A percentile compares a stretch with the other conserved stretches of the same genome.
phyloP scores from a whole-genome alignment of 2,113 vertebrate species.

The Eudyptes chrysolophus region DNA sequence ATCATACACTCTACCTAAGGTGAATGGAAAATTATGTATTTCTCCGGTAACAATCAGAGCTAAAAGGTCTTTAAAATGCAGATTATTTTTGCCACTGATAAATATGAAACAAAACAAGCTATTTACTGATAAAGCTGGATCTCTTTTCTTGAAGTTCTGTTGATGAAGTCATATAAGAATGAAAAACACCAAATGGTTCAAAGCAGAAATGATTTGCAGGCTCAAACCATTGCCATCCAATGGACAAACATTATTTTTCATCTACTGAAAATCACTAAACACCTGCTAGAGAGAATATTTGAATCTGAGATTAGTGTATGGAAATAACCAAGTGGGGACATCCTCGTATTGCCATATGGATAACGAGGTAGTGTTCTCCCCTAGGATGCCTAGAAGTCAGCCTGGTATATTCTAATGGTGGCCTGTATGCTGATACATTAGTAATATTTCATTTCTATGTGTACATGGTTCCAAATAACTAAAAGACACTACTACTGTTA shows the following conservation, averaged over 20 bases:
- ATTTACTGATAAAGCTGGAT: background rate
- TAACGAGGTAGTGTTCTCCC: background rate
- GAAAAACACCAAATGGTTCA: background rate
- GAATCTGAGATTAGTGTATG: background rate
- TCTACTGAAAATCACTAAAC: background rate
- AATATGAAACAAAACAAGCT: background rate
- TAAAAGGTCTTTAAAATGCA: background rate
- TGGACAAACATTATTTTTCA: background rate
- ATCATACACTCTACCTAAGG: background rate
- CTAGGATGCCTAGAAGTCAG: background rate
- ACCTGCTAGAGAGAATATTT: background rate
- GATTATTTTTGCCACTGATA: background rate
- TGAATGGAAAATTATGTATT: background rate
- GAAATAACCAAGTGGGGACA: background rate
- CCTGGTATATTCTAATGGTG: background rate
- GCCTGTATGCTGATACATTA: background rate
- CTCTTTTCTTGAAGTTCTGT: background rate
- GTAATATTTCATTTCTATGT: background rate
- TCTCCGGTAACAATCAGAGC: background rate
- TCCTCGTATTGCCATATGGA: background rate
- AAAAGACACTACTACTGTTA: background rate
- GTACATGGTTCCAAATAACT: background rate
- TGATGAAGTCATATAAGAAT: background rate
- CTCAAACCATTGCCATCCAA: background rate
- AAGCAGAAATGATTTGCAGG: background rate